Base-by-base conservation (phyloP, 2,888 invertebrate genomes). In the Sarcophaga subvicina region DNA sequence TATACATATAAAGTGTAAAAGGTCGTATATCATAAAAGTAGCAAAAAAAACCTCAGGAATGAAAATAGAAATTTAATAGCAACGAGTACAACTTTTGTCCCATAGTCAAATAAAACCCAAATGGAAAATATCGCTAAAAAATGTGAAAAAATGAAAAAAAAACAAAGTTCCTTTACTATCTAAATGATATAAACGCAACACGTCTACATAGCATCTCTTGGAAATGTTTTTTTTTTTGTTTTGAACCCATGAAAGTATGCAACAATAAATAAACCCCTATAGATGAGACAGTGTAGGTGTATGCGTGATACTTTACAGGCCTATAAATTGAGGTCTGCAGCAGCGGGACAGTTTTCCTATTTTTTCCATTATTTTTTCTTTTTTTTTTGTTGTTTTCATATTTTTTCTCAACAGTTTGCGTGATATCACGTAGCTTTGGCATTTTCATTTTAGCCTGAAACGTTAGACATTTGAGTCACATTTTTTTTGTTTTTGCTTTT, bases 361-460 rank as follows among this genome's bases (percentile, higher is more conserved):
- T 37, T 37, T 37, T 8, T 37, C 37, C 37, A 8, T 8, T 37
- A 37, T 70, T 54, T 75, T 37, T 37, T 37, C 1, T 6, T 6
- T 37, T 37, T 37, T 37, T 6, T 37, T 6, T 6, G 0, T 37
- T 27, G 27, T 27, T 37, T 37, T 54, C 47, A 82, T 11, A 71
- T 67, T 66, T 83, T 77, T 59, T 6, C 59, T 37, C 45, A 64
- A 66, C 47, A 27, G 22, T 69, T 49, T 75, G 25, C 45, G 25
- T 75, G 75, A 75, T 81, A 75, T 75, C 75, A 75, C 81, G 69
- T 75, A n/a, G 81, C 4, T 73, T 75, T 75, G 37, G 62, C 67
- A 81, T 81, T 69, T 81, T 69, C 49, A 81, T 81, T 81, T 75
- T 69, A 63, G 75, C 69, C 54, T 63, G 49, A 75, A 75, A 69